Percentiles rank a stretch among this genome's conserved stretches.
phyloP scores from a whole-genome alignment of 2,797 vertebrate genomes.

The Sardinella longiceps region DNA sequence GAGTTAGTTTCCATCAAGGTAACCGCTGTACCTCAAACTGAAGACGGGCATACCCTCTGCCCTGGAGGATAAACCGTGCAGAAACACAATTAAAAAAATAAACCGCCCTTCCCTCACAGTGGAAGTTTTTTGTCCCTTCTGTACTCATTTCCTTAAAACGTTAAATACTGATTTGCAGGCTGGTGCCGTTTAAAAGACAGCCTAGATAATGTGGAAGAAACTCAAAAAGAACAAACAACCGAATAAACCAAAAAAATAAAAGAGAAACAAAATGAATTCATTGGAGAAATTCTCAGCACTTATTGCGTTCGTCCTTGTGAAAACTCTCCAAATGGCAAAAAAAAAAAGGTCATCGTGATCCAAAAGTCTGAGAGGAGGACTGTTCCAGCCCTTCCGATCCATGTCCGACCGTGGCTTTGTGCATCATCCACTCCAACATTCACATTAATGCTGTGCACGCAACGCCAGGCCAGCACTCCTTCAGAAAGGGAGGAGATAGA shows the following conservation, averaged over 20 bases:
- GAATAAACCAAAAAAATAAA: slow-evolving; percentile 62
- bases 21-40: slow-evolving; percentile 42
- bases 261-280: slow-evolving; percentile 51
- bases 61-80: slow-evolving; percentile 27
- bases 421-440: neutral
- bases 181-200: slow-evolving; percentile 60
- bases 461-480: neutral
- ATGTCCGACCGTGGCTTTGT: neutral
- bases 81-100: slow-evolving; percentile 38
- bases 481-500: neutral
- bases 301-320: slow-evolving; percentile 74
- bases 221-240: slow-evolving; percentile 55
- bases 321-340: slow-evolving; percentile 53
- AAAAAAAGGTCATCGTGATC: slow-evolving; percentile 59
- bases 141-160: slow-evolving; percentile 71
- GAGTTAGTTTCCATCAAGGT: neutral
- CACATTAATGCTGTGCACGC: slow-evolving; percentile 9
- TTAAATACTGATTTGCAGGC: slow-evolving; percentile 83
- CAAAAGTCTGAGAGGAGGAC: slow-evolving; percentile 50
- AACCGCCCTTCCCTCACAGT: slow-evolving; percentile 57
- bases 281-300: slow-evolving; percentile 64
- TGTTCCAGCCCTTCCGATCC: neutral
- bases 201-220: slow-evolving; percentile 44
- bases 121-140: slow-evolving; percentile 77
- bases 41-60: neutral